Percentiles rank a stretch among this genome's conserved stretches.
These are phyloP conservation scores for Thera obeliscata DNA, from an alignment of 2,888 invertebrate species.

Conservation along the genomic window DNA sequence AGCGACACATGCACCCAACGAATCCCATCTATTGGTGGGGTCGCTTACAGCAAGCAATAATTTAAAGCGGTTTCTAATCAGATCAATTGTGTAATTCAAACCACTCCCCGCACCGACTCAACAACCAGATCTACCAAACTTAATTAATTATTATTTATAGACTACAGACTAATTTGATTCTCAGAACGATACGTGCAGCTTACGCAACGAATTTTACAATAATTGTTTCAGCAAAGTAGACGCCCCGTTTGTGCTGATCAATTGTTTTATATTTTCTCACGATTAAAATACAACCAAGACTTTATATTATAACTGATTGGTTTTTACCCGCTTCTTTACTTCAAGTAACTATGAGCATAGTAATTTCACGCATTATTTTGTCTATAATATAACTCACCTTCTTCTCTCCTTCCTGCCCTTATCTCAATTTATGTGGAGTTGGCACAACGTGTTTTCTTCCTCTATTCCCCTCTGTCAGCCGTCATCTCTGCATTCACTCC, in stretches of 20 bases:
- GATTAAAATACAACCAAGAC: constrained; percentile 46
- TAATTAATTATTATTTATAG: constrained; percentile 29
- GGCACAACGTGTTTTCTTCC: too few species aligned
- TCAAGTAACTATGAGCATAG: too few species aligned
- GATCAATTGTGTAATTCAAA: constrained; percentile 16
- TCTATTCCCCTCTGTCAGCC: too few species aligned
- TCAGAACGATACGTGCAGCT: constrained; percentile 30
- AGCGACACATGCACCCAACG: too few species aligned
- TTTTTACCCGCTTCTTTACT: background rate
- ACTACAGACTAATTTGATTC: constrained; percentile 27
- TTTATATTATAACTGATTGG: constrained; percentile 3
- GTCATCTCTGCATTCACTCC: too few species aligned
- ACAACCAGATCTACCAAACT: constrained; percentile 19
- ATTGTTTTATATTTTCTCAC: constrained; percentile 55
- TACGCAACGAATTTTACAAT: constrained; percentile 37
- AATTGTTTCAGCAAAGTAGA: constrained; percentile 39
- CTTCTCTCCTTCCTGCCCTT: too few species aligned
- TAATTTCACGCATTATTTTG: too few species aligned
- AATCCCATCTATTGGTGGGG: background rate
- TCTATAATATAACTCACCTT: too few species aligned
- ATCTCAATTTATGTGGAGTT: too few species aligned
- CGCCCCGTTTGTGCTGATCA: constrained; percentile 40
- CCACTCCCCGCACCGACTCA: constrained; percentile 5
- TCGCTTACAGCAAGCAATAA: background rate
- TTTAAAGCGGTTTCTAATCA: background rate